phyloP scores from a whole-genome alignment of 1,140 invertebrate genomes.

The Drosophila ercepeae region DNA sequence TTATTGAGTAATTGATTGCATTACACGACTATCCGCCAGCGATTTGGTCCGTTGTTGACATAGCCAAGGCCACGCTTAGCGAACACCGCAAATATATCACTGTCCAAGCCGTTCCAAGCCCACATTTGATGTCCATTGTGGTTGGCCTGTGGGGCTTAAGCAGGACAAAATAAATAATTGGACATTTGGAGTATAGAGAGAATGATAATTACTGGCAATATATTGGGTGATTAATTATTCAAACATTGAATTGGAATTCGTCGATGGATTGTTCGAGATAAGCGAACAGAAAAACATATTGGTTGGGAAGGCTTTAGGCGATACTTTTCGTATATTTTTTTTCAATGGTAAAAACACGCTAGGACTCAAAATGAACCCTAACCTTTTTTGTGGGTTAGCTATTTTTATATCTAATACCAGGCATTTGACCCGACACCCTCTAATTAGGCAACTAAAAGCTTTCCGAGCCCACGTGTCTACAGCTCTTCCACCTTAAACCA shows the following conservation, averaged over 20 bases:
- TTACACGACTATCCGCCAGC: conserved; percentile 16
- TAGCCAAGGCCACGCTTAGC: conserved; percentile 1
- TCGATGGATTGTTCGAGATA: neutral
- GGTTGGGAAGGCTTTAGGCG: too few species aligned
- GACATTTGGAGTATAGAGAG: neutral
- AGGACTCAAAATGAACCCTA: neutral
- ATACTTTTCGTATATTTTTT: too few species aligned
- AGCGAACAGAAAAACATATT: too few species aligned
- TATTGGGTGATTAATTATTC: conserved; percentile 13
- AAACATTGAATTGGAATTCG: neutral
- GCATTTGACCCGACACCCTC: neutral
- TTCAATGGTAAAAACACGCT: too few species aligned
- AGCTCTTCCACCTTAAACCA: conserved; percentile 9
- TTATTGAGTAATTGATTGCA: conserved; percentile 46
- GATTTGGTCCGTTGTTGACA: conserved; percentile 10
- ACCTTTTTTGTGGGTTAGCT: neutral
- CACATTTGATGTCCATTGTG: neutral
- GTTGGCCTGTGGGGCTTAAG: neutral
- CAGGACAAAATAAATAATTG: neutral
- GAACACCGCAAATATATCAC: conserved; percentile 22
- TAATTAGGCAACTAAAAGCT: conserved; percentile 38
- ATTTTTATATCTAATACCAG: neutral
- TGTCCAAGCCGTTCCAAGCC: neutral
- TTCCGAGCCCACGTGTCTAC: conserved; percentile 12
- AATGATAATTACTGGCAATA: neutral